phyloP scores from a whole-genome alignment of 2,113 vertebrate species.

The Benitochromis conjunctus region DNA sequence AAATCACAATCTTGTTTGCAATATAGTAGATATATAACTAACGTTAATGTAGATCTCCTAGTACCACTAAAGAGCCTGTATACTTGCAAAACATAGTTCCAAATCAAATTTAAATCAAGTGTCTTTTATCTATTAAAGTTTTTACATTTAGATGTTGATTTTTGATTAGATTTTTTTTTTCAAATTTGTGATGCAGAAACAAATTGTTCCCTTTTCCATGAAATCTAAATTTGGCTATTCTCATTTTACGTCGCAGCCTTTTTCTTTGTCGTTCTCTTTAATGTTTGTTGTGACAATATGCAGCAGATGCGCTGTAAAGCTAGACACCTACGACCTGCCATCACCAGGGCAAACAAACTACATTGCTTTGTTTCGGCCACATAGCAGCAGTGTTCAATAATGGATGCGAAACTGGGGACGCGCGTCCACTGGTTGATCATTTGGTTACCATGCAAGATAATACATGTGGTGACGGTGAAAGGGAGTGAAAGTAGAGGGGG shows the following conservation, averaged over 20 bases:
- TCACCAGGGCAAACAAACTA: conserved; percentile 43
- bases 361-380: conserved; percentile 48
- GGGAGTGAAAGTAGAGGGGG: conserved; percentile 71
- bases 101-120: background rate
- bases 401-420: conserved; percentile 57
- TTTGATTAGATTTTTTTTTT: background rate
- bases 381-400: conserved; percentile 63
- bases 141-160: background rate
- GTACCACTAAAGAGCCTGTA: background rate
- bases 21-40: background rate
- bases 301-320: background rate
- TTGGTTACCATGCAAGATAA: conserved; percentile 73
- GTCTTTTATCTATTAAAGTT: background rate
- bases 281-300: background rate
- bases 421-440: conserved; percentile 47
- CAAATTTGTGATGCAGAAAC: background rate
- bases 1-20: background rate
- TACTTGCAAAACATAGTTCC: background rate
- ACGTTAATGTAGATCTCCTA: background rate
- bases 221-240: background rate
- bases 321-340: background rate
- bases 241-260: background rate
- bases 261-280: background rate
- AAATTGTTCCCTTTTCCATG: background rate
- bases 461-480: conserved; percentile 63